Evolutionary conservation across 2,113 vertebrate species (phyloP).

Genomic region (Tragelaphus buxtoni): DNA sequence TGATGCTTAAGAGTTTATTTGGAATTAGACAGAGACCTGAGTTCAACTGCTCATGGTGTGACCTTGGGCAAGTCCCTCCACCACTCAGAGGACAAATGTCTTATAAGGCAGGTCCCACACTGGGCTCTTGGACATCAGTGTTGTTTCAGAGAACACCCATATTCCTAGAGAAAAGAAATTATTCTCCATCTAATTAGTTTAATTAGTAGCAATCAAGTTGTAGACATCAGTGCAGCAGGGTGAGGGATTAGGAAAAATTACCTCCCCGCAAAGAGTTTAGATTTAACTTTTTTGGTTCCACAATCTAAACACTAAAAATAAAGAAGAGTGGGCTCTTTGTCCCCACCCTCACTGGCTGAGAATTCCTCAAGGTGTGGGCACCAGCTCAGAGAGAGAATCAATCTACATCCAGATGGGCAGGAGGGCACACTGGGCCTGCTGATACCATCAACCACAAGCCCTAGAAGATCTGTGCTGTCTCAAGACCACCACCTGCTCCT

Average conservation of each 20-base stretch:
- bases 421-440: background rate
- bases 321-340: background rate
- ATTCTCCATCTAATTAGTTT: slow-evolving; percentile 81
- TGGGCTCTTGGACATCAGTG: background rate
- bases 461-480: too few species aligned
- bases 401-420: background rate
- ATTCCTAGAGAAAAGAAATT: slow-evolving; percentile 73
- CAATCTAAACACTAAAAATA: background rate
- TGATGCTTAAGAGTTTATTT: background rate
- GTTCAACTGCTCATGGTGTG: background rate
- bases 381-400: background rate
- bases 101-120: background rate
- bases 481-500: too few species aligned
- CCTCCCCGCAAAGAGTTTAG: slow-evolving; percentile 69
- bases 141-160: slow-evolving; percentile 13
- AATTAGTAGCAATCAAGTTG: slow-evolving; percentile 79
- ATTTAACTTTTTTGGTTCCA: slow-evolving; percentile 67
- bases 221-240: slow-evolving; percentile 74
- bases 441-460: background rate
- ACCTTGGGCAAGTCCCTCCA: background rate
- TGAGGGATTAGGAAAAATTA: slow-evolving; percentile 80
- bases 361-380: background rate
- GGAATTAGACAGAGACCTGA: background rate
- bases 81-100: background rate
- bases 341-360: background rate